Evolutionary conservation across 2,113 vertebrate genomes (phyloP), one percentile per base, ranked within the genome.

Genomic region (Lasiurus cinereus): DNA sequence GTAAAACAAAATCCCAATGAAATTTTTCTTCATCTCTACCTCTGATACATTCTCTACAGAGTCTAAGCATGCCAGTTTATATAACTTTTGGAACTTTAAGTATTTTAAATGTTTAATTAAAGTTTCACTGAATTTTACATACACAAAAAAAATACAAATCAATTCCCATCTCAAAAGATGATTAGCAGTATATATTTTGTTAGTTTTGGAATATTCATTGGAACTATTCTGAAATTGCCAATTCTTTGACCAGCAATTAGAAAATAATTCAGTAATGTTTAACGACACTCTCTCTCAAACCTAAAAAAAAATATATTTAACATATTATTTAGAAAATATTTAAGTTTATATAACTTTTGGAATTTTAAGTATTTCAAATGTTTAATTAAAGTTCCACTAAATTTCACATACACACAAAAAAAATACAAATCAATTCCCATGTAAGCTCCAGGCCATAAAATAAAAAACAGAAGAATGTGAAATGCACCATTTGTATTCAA

Each of bases 281-380:
- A 72, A 54, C 18, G 19, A 77, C 56, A 33, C 12, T 76, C 22
- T 88, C 21, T 36, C 33, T 80, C n/a, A 76, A 80, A 85, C 1
- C 14, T 84, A 36, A 88, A 93, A 84, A 84, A 33, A 67, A 9
- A 64, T 85, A 33, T 82, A 84, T 85, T 54, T 74, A 91, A 91
- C 9, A 33, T 18, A 62, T 54, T 13, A 94, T 18, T 94, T 73
- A 69, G n/a, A 74, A 91, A 84, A 73, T 1, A 48, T 15, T 77
- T 72, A 84, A 66, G 27, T 54, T 39, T 33, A 83, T 48, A 36
- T 64, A 62, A 79, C 1, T 86, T 76, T 36, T 59, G 31, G 31
- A 77, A 66, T 67, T 80, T 84, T 67, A 64, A 64, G 43, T 74
- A 27, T 19, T 80, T 95, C 77, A 76, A 78, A 90, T 77, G 22